Evolutionary conservation across 2,888 invertebrate species (phyloP), one percentile per base, ranked within the genome.

Genomic region (Agrypnus murinus): DNA sequence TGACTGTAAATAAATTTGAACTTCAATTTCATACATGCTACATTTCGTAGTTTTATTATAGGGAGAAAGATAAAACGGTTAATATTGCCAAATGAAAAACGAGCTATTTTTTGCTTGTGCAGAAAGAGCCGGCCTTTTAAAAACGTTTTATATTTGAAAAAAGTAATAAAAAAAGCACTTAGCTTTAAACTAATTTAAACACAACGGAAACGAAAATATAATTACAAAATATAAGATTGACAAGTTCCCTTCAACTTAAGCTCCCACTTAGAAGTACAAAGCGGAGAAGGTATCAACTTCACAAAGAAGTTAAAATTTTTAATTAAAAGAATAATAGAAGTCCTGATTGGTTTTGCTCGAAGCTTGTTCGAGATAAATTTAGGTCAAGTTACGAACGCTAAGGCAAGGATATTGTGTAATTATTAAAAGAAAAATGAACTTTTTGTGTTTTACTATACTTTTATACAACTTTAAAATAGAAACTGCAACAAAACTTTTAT

Each of bases 271-370:
- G 68, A 68, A 69, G 58, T 67, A 70, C 72, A 71, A 74, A 69
- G 64, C 65, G 50, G 55, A 46, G 62, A 63, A 72, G 70, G 74
- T 74, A 74, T 72, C 70, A 74, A 59, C 67, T 72, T 72, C 69
- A 69, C 65, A 72, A 67, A 62, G 66, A 71, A 74, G 71, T 69
- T 74, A 72, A 72, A 72, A 69, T 72, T 74, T 74, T 74, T 74
- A 74, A 74, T 74, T 74, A 74, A 74, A 70, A 72, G 70, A 72
- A 72, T 72, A 72, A 72, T 72, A 72, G 67, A 65, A 72, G 65
- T 59, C 68, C 63, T 71, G 71, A 71, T 71, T 71, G 71, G 71
- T 71, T 71, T 71, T 68, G 53, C 71, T 60, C 53, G 55, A 71
- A 67, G 62, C 57, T 71, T 53, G 45, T 66, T 71, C 55, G 32